Evolutionary conservation across 1,140 invertebrate genomes (phyloP), one percentile per base, ranked within the genome.

Genomic region (Bombus difficillimus): DNA sequence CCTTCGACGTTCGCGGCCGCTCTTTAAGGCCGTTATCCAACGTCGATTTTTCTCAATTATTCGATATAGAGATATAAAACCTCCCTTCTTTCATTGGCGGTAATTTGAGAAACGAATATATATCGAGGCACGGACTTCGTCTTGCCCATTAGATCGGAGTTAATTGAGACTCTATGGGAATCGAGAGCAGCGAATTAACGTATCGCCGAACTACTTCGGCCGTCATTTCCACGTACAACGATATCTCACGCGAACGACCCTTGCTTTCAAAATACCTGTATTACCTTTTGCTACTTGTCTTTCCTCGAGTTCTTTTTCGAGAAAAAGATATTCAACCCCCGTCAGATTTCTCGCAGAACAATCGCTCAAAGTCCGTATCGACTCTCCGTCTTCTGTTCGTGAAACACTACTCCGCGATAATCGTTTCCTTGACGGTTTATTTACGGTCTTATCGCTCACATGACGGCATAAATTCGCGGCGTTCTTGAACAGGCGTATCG

Each of bases 41-140:
- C 73, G 66, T 76, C 80, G 81, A 86, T 88, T 89, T 89, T 84
- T 92, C 83, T 89, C 89, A 87, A 86, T 90, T 90, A 90, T 81
- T 72, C 82, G 62, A 43, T 71, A 62, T 71, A 79, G 34, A 79
- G 82, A 84, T 84, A 84, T 69, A 84, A 79, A 71, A 79, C 66
- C 88, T 74, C 73, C 81, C 62, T 71, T 76, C 78, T 76, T 80
- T 81, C 78, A 62, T 79, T 72, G 73, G 12, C 81, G 75, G 71
- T 88, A 73, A 79, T 59, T 83, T 73, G 81, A 76, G 76, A 86
- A 86, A 86, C 53, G 80, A 77, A 47, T 86, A 83, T 82, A 82
- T 76, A 71, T 37, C 47, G 78, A 53, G 47, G 47, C 47, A 53
- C 18, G 47, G 32, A n/a, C 32, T 34, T 43, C 15, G 53, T 59